These are phyloP conservation scores for Lates japonicus DNA, from an alignment of 2,797 vertebrate genomes.

Conservation along the genomic window DNA sequence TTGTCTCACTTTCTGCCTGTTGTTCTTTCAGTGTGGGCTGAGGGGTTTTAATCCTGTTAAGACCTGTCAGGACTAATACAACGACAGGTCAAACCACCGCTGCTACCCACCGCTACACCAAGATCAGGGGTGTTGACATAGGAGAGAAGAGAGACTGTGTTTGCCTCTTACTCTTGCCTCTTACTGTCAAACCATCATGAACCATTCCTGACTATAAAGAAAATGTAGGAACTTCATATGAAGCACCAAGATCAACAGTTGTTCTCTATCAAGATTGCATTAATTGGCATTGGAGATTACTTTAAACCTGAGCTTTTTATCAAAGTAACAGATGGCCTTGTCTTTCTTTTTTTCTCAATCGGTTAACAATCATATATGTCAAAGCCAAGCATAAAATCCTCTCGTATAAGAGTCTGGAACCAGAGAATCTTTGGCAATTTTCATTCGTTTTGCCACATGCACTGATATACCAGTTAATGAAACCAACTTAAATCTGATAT, in stretches of 20 bases:
- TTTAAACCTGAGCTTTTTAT: background rate
- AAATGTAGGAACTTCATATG: background rate
- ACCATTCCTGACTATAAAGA: conserved; percentile 38
- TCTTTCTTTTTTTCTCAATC: too few relatives aligned
- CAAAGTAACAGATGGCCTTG: background rate
- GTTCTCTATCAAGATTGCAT: background rate
- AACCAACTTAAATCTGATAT: conserved; percentile 10
- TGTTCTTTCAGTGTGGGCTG: conserved; percentile 70
- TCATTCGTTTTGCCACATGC: background rate
- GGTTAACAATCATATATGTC: background rate
- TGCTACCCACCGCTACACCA: conserved; percentile 33
- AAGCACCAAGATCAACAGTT: conserved; percentile 29
- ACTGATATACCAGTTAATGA: background rate
- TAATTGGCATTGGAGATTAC: background rate
- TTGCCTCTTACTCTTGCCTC: conserved; percentile 58
- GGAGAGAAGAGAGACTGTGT: conserved; percentile 51
- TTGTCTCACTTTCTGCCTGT: conserved; percentile 49
- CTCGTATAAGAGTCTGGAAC: background rate
- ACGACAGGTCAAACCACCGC: conserved; percentile 63
- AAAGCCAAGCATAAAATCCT: background rate
- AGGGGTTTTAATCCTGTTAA: conserved; percentile 85
- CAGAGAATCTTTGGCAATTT: background rate
- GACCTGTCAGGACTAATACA: conserved; percentile 82
- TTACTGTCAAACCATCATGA: conserved; percentile 55
- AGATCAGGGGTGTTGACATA: conserved; percentile 69